These are phyloP conservation scores for Lathronympha strigana DNA, from an alignment of 2,888 invertebrate species.

Conservation along the genomic window DNA sequence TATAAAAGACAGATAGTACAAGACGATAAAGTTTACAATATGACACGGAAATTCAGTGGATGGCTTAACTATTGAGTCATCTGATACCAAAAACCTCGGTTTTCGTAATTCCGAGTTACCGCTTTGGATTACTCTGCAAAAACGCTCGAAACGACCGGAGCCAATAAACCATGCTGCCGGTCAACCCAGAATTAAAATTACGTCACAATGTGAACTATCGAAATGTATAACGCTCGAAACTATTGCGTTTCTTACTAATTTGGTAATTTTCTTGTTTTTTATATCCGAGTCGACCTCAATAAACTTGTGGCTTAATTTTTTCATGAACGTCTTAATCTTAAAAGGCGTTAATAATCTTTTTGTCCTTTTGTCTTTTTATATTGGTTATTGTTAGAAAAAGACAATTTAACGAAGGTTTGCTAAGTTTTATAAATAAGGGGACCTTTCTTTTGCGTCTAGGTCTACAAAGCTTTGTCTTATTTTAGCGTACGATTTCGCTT, in stretches of 20 bases:
- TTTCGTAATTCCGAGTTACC: constrained; percentile 22
- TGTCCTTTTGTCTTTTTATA: no score
- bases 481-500: no score
- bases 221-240: constrained; percentile 34
- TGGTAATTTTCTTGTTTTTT: not conserved
- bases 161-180: constrained; percentile 51
- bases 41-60: not conserved
- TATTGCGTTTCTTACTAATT: not conserved
- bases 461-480: no score
- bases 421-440: no score
- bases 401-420: no score
- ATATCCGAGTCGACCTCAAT: not conserved
- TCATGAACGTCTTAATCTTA: not conserved
- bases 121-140: constrained; percentile 28
- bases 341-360: no score
- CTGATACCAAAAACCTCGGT: constrained; percentile 24
- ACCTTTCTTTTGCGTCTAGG: no score
- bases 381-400: no score
- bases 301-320: not conserved
- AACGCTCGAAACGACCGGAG: constrained; percentile 49
- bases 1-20: no score
- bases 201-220: constrained; percentile 49
- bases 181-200: constrained; percentile 49
- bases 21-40: no score
- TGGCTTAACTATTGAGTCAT: constrained; percentile 22